These are phyloP conservation scores for Coregonus sp. DNA, from an alignment of 2,797 vertebrate species.

Conservation along the genomic window DNA sequence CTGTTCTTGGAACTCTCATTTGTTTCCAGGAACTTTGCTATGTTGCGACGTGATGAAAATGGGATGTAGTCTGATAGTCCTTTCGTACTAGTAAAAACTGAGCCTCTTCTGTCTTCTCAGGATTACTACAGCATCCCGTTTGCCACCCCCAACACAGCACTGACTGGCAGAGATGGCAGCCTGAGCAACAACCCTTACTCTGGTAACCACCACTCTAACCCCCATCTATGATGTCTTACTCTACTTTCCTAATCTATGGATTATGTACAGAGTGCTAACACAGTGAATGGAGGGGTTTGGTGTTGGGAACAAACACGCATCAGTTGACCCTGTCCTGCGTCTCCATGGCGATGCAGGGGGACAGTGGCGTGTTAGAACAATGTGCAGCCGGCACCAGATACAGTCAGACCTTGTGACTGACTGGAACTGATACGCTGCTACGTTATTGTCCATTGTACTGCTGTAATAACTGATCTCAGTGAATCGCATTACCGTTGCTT, in stretches of 20 bases:
- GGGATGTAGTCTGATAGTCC: too few relatives aligned
- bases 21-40: too few relatives aligned
- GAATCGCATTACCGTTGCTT: background rate
- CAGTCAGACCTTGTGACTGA: constrained; percentile 19
- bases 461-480: background rate
- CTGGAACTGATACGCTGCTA: constrained; percentile 37
- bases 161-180: constrained; percentile 93
- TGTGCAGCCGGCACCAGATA: constrained; percentile 24
- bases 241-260: too few relatives aligned
- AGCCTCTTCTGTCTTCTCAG: constrained; percentile 60
- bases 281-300: too few relatives aligned
- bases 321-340: constrained; percentile 14
- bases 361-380: background rate
- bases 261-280: too few relatives aligned
- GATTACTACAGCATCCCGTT: constrained; percentile 99
- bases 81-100: too few relatives aligned
- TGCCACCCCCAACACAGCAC: constrained; percentile 89
- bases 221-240: background rate
- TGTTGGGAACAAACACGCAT: too few relatives aligned
- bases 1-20: background rate
- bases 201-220: constrained; percentile 72
- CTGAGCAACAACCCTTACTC: constrained; percentile 95
- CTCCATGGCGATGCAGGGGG: constrained; percentile 27
- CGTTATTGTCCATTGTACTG: too few relatives aligned
- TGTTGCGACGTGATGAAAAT: too few relatives aligned